Evolutionary conservation across 2,113 vertebrate genomes (phyloP).

Genomic region (Gracilinanus agilis): DNA sequence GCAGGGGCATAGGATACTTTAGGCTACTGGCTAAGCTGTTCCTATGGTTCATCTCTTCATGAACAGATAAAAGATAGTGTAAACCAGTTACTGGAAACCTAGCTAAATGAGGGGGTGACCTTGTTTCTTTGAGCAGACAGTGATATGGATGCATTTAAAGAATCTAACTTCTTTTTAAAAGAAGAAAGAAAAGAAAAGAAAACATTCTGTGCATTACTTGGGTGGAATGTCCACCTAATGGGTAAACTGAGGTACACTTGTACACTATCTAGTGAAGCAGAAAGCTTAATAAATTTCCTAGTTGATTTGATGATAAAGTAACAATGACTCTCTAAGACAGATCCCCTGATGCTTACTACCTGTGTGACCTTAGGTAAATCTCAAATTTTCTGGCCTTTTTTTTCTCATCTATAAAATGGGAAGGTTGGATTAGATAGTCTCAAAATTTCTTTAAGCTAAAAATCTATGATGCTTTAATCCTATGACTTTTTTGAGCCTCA

Average conservation of each 20-base stretch:
- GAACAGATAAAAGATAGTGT: neutral
- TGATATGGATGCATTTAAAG: neutral
- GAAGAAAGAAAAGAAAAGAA: neutral
- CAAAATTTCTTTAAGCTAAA: neutral
- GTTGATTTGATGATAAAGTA: neutral
- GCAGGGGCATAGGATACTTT: neutral
- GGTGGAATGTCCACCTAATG: neutral
- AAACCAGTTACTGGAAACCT: neutral
- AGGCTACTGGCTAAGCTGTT: constrained; percentile 31
- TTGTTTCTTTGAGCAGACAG: neutral
- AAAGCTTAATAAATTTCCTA: neutral
- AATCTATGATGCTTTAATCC: neutral
- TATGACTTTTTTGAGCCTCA: neutral
- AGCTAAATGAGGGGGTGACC: neutral
- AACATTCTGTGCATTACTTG: neutral
- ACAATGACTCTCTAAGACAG: neutral
- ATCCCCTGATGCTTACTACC: neutral
- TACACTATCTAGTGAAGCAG: neutral
- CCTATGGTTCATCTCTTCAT: neutral
- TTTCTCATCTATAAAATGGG: neutral
- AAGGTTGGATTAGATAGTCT: neutral
- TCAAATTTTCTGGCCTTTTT: neutral
- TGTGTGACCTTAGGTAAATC: neutral
- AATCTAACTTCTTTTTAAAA: neutral
- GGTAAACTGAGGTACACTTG: neutral